Evolutionary conservation across 2,888 invertebrate genomes (phyloP).

Genomic region (Mesorhabditis spiculigera): DNA sequence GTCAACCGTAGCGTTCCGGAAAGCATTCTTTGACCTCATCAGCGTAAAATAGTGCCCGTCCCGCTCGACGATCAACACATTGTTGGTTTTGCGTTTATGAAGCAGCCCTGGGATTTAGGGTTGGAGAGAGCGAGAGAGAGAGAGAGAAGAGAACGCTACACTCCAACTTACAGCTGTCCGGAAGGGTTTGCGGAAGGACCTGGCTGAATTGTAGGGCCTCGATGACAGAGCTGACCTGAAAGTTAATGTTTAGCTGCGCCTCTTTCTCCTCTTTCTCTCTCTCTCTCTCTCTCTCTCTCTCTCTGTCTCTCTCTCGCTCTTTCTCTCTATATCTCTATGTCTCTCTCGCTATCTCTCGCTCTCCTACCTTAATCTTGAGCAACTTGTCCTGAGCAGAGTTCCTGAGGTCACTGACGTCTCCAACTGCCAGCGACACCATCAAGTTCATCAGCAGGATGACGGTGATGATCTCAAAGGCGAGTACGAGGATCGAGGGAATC

Average conservation of each 20-base stretch:
- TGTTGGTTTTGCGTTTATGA: neutral
- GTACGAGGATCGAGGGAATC: constrained; percentile 51
- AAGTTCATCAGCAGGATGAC: constrained; percentile 56
- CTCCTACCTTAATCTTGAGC: too few species aligned
- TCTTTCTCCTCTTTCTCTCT: too few species aligned
- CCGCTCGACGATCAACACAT: neutral
- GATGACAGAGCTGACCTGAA: constrained; percentile 50
- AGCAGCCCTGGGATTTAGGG: neutral
- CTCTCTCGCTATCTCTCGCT: too few species aligned
- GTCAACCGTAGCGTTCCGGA: neutral
- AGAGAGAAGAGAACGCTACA: constrained; percentile 8
- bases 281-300: too few species aligned
- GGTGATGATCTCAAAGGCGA: constrained; percentile 56
- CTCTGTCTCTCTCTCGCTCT: too few species aligned
- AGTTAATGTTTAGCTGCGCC: too few species aligned
- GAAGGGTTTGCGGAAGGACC: constrained; percentile 32
- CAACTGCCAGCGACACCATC: constrained; percentile 54
- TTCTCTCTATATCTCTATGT: too few species aligned
- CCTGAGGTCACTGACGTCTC: constrained; percentile 51
- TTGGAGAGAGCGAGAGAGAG: neutral
- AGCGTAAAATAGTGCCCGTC: neutral
- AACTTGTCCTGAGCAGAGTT: constrained; percentile 48
- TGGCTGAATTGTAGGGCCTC: constrained; percentile 49
- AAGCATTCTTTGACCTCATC: neutral
- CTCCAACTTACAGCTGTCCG: constrained; percentile 16